Evolutionary conservation across 1,140 invertebrate genomes (phyloP).

Genomic region (Chrysomallon squamiferum): DNA sequence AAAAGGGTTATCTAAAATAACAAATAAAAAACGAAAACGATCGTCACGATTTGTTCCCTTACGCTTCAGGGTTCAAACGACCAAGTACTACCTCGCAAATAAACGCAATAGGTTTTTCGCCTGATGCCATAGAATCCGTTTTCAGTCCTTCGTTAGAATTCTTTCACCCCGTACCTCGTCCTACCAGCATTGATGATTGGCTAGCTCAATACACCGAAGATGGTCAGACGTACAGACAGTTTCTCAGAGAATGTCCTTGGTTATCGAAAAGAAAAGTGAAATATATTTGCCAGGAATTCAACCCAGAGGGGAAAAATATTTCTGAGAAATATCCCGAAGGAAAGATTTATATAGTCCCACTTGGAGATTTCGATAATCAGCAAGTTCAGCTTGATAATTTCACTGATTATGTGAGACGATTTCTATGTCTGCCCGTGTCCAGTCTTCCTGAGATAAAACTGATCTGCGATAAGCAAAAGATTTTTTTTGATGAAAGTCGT

Average conservation of each 20-base stretch:
- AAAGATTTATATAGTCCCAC: slow-evolving; percentile 46
- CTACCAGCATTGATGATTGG: slow-evolving; percentile 52
- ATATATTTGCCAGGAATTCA: slow-evolving; percentile 39
- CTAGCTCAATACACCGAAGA: slow-evolving; percentile 53
- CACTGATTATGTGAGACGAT: slow-evolving; percentile 41
- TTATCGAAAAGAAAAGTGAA: slow-evolving; percentile 38
- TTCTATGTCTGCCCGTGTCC: slow-evolving; percentile 45
- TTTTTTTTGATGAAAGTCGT: slow-evolving; percentile 33
- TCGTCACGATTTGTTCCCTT: neutral
- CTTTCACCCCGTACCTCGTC: slow-evolving; percentile 41
- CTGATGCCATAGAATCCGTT: neutral
- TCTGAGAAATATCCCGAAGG: slow-evolving; percentile 49
- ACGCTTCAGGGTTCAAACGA: slow-evolving; percentile 1
- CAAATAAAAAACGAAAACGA: neutral
- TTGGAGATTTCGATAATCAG: slow-evolving; percentile 37
- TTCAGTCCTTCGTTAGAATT: slow-evolving; percentile 15
- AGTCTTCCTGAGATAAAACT: slow-evolving; percentile 37
- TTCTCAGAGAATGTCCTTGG: slow-evolving; percentile 42
- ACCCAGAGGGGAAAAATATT: slow-evolving; percentile 33
- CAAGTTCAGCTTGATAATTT: slow-evolving; percentile 23
- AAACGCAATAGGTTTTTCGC: neutral
- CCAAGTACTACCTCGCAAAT: neutral
- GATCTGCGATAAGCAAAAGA: slow-evolving; percentile 20
- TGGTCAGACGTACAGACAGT: slow-evolving; percentile 48
- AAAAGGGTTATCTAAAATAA: no score